Evolutionary conservation across 2,797 vertebrate species (phyloP).

Genomic region (Schizothorax lantsangensis): DNA sequence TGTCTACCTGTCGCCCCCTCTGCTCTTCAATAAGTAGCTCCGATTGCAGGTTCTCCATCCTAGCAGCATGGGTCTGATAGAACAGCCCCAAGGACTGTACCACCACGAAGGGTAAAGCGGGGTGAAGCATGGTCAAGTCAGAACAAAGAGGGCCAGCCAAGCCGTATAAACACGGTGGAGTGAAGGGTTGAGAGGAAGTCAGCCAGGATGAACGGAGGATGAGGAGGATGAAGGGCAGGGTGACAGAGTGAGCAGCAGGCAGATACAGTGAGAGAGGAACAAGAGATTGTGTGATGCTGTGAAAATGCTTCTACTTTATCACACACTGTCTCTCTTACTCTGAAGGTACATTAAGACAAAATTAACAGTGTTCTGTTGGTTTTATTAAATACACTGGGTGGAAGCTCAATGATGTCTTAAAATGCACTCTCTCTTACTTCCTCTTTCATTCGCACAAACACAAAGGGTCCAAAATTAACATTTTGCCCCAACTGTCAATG

Average conservation of each 20-base stretch:
- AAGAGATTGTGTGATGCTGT: conserved; percentile 32
- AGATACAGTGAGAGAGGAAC: conserved; percentile 54
- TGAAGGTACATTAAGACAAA: not conserved
- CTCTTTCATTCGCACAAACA: conserved; percentile 29
- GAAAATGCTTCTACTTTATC: not conserved
- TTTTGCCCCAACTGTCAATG: not conserved
- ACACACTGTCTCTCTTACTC: not conserved
- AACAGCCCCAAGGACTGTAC: conserved; percentile 79
- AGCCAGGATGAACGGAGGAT: conserved; percentile 37
- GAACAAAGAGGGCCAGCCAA: conserved; percentile 49
- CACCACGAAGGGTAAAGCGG: conserved; percentile 41
- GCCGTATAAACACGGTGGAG: conserved; percentile 54
- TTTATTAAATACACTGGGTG: not conserved
- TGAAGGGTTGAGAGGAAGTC: conserved; percentile 7
- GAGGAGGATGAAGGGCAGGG: conserved; percentile 23
- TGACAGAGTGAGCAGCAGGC: conserved; percentile 54
- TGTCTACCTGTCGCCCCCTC: conserved; percentile 80
- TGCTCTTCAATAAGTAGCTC: conserved; percentile 71
- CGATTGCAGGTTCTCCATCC: conserved; percentile 74
- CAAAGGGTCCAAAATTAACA: conserved; percentile 10
- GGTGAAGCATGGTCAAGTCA: conserved; percentile 24
- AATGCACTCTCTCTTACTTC: not conserved
- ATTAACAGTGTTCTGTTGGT: not conserved
- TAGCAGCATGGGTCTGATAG: conserved; percentile 79
- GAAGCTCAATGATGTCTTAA: not conserved